phyloP scores from a whole-genome alignment of 1,140 invertebrate species.

The Geopemphigus sp. region DNA sequence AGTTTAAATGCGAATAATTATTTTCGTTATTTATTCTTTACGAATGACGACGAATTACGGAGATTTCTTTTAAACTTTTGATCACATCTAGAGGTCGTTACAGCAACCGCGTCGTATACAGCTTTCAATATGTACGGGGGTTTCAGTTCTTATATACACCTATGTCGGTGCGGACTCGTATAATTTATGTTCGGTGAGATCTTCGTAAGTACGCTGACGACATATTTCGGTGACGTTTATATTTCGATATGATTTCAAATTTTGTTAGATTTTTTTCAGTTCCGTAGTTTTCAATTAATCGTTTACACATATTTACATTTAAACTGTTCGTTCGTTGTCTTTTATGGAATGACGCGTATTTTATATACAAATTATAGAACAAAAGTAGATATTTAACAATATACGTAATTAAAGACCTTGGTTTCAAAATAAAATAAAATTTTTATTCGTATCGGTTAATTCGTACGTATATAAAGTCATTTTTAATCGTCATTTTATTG shows the following conservation, averaged over 20 bases:
- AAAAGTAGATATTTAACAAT: too few species aligned
- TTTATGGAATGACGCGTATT: too few species aligned
- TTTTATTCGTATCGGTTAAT: background rate
- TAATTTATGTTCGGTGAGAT: background rate
- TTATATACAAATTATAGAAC: too few species aligned
- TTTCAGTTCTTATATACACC: background rate
- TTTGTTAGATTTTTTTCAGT: too few species aligned
- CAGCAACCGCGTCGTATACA: slow-evolving; percentile 6
- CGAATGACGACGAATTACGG: background rate
- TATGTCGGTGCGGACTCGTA: background rate
- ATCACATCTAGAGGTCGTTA: slow-evolving; percentile 38
- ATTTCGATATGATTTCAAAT: background rate
- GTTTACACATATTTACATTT: background rate
- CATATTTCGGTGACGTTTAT: background rate
- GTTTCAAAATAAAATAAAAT: too few species aligned
- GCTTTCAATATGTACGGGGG: background rate
- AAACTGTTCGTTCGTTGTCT: too few species aligned
- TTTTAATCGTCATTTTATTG: background rate
- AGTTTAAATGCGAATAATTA: background rate
- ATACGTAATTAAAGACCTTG: too few species aligned
- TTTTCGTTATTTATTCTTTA: background rate
- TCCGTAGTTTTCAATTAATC: too few species aligned
- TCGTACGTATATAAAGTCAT: background rate
- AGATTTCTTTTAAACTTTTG: background rate
- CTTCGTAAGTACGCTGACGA: background rate